Base-by-base conservation (phyloP, 2,888 invertebrate genomes). In the Latrodectus elegans region DNA sequence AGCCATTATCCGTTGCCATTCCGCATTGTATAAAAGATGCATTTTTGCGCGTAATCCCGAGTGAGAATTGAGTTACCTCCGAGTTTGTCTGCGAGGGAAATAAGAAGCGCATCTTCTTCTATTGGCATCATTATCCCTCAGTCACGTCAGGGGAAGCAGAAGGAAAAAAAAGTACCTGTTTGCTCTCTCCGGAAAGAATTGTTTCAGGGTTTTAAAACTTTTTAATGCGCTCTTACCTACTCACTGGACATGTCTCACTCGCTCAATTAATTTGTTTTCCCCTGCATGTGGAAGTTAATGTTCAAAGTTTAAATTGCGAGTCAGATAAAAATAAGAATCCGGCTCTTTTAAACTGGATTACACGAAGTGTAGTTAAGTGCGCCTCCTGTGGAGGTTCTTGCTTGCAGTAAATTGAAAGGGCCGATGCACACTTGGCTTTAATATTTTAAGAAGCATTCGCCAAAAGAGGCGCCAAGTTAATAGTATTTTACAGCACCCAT, bases 261-360 rank as follows among this genome's bases (percentile, higher is more conserved):
- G 12, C 60, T 60, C 55, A 78, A 78, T 78, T 78, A 78, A 78
- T 78, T 78, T 78, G 78, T 68, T 49, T 38, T 38, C 68, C 12
- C 78, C 53, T 53, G 17, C 53, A 68, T 78, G 14, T n/a, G 14
- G 55, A 68, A 78, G 70, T 78, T 78, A 78, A 78, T 78, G 78
- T 78, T 78, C 70, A 78, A 78, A 78, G 78, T 78, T 78, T 78
- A 78, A 78, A 78, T 78, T 78, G 78, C 78, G 78, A 68, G 14
- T n/a, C 17, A 52, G 26, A 55, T 53, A 55, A 73, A 73, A 73
- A 73, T 17, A 73, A 73, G 53, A 67, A 49, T 49, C 52, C n/a
- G 52, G 17, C 70, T 71, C 52, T 78, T 49, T 17, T 17, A 55
- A 75, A 77, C 68, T 67, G 51, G 71, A 78, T 78, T 78, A 55